phyloP scores from a whole-genome alignment of 2,888 invertebrate species.

The Agelastica alni region DNA sequence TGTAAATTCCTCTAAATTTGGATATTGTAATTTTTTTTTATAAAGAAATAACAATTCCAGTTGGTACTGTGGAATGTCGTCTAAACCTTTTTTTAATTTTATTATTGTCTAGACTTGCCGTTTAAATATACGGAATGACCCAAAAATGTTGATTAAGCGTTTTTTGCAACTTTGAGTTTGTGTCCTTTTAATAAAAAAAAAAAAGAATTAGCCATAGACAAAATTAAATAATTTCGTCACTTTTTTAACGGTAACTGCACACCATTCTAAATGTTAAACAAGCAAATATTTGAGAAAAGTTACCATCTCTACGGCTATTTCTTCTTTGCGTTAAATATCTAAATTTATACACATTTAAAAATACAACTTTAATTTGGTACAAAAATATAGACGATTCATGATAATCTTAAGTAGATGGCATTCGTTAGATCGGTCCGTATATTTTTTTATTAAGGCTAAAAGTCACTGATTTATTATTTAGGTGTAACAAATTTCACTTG shows the following conservation, averaged over 20 bases:
- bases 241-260: too few relatives aligned
- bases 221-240: too few relatives aligned
- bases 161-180: too few relatives aligned
- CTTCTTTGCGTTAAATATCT: too few relatives aligned
- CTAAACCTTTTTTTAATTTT: constrained; percentile 30
- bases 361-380: constrained; percentile 2
- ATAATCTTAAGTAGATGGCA: neutral
- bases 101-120: constrained; percentile 38
- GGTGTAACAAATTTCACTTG: constrained; percentile 10
- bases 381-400: constrained; percentile 2
- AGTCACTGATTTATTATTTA: constrained; percentile 3
- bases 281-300: too few relatives aligned
- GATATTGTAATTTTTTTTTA: too few relatives aligned
- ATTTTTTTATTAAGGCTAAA: constrained; percentile 9
- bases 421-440: neutral
- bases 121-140: constrained; percentile 5
- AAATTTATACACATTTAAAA: constrained; percentile 1
- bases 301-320: too few relatives aligned
- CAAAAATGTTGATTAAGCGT: neutral
- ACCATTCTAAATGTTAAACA: too few relatives aligned
- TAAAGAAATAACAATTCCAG: constrained; percentile 15
- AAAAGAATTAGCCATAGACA: too few relatives aligned
- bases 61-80: constrained; percentile 39
- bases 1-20: too few relatives aligned
- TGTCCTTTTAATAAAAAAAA: too few relatives aligned